These are phyloP conservation scores for Sebastiscus albofasciatus DNA, from an alignment of 2,797 vertebrate genomes.

Conservation along the genomic window DNA sequence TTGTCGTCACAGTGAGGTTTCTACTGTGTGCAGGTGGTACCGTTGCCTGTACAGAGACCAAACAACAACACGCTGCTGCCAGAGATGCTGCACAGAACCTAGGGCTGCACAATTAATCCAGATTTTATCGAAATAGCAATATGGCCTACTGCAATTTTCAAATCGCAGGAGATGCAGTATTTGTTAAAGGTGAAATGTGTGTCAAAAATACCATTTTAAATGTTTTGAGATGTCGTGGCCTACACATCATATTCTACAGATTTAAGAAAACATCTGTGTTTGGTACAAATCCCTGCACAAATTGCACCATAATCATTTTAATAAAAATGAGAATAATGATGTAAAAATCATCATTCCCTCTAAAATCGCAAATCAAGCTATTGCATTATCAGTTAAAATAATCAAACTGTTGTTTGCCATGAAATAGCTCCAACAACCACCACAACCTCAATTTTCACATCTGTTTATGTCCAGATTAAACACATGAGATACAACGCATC, in stretches of 20 bases:
- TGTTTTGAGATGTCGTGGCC: too few species aligned
- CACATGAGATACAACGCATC: background rate
- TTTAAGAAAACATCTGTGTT: background rate
- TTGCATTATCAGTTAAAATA: too few species aligned
- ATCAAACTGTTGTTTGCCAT: background rate
- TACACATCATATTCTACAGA: background rate
- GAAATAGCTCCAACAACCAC: background rate
- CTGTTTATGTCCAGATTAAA: background rate
- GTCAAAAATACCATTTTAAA: too few species aligned
- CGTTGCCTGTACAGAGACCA: too few species aligned
- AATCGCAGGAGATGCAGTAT: background rate
- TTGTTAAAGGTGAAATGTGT: too few species aligned
- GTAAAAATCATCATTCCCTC: too few species aligned
- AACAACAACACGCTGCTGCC: background rate
- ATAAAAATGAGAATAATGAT: too few species aligned
- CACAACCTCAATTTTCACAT: background rate
- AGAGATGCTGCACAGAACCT: background rate
- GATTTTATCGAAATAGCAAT: background rate
- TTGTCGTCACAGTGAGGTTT: too few species aligned
- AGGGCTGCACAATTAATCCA: too few species aligned
- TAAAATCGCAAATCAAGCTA: too few species aligned
- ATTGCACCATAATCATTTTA: background rate
- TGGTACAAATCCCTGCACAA: background rate
- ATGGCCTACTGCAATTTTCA: background rate
- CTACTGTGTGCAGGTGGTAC: too few species aligned